A percentile compares a stretch with the other conserved stretches of the same genome.
These are phyloP conservation scores for Cephus nigrinus DNA, from an alignment of 2,888 invertebrate genomes.

Conservation along the genomic window DNA sequence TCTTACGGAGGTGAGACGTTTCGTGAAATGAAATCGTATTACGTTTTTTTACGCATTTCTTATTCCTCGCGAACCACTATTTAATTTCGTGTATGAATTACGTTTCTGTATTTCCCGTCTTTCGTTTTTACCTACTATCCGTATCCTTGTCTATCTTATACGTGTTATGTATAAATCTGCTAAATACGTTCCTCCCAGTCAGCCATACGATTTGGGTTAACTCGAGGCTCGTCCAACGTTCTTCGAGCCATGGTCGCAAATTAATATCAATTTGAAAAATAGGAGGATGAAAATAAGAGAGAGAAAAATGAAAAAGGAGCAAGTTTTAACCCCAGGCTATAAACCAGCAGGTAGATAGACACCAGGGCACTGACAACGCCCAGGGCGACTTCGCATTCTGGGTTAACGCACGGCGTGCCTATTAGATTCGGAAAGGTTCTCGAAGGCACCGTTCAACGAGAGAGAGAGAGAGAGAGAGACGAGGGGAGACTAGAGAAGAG, in stretches of 20 bases:
- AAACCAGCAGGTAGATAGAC: not conserved
- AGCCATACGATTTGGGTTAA: not conserved
- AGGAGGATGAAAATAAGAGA: conserved; percentile 12
- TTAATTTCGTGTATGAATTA: not conserved
- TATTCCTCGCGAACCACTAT: not conserved
- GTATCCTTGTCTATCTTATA: not conserved
- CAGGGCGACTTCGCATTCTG: conserved; percentile 52
- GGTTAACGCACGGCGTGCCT: conserved; percentile 31
- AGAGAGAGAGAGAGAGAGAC: not conserved
- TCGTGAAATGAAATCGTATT: not conserved
- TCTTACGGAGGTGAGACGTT: not conserved
- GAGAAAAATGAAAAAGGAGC: conserved; percentile 24
- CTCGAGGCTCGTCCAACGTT: not conserved
- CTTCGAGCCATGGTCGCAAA: not conserved
- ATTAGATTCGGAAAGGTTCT: not conserved
- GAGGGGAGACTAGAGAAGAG: not conserved
- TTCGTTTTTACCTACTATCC: not conserved
- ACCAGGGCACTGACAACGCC: conserved; percentile 31
- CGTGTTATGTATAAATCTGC: not conserved
- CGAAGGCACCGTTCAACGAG: not conserved
- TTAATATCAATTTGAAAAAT: conserved; percentile 7
- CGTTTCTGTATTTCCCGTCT: not conserved
- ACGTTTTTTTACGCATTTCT: not conserved
- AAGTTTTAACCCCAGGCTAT: conserved; percentile 27
- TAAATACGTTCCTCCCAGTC: not conserved